A percentile compares a stretch with the other conserved stretches of the same genome.
These are phyloP conservation scores for Tachystola acroxantha DNA, from an alignment of 2,888 invertebrate genomes.

Conservation along the genomic window DNA sequence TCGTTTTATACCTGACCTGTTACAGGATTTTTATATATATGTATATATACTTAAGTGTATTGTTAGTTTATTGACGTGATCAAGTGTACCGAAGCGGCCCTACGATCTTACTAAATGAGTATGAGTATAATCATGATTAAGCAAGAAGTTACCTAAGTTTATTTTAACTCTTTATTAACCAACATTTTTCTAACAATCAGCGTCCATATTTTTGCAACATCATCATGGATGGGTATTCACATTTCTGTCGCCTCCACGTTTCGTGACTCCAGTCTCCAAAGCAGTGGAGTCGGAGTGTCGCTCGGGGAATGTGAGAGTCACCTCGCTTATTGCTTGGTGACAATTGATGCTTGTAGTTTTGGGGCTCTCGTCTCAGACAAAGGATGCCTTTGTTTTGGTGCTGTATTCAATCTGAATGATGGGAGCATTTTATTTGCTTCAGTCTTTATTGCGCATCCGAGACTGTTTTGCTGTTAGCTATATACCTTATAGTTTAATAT, in stretches of 20 bases:
- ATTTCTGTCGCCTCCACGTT: conserved; percentile 1
- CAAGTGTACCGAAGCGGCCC: too few species aligned
- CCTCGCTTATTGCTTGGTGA: conserved; percentile 58
- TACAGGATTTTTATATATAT: too few species aligned
- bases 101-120: too few species aligned
- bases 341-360: conserved; percentile 51
- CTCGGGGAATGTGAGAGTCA: conserved; percentile 59
- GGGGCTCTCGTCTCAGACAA: conserved; percentile 8
- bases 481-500: background rate
- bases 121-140: too few species aligned
- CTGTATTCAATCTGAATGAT: conserved; percentile 6
- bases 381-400: conserved; percentile 22
- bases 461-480: background rate
- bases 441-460: background rate
- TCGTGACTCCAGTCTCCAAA: background rate
- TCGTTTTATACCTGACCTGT: too few species aligned
- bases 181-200: too few species aligned
- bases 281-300: conserved; percentile 9
- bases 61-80: too few species aligned
- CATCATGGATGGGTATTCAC: too few species aligned
- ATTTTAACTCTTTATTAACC: too few species aligned
- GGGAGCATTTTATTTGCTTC: background rate
- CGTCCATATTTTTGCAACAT: too few species aligned
- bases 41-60: too few species aligned
- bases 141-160: too few species aligned